Percentiles rank a stretch among this genome's conserved stretches.
Conservation (phyloP, 2,888 invertebrate species). For the Proisotoma minuta region DNA sequence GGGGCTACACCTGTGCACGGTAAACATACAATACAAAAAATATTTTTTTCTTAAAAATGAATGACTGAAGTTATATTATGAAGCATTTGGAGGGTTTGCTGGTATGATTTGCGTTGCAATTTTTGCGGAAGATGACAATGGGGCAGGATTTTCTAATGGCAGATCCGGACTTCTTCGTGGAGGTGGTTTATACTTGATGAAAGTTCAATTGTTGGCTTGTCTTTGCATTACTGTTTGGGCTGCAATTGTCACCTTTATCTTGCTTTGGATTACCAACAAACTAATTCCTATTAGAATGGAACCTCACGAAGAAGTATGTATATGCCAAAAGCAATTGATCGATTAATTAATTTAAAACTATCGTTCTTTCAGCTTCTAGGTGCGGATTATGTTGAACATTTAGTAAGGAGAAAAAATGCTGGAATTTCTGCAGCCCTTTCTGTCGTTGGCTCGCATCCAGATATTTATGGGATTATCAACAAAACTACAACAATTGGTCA, state of each 20-base stretch:
- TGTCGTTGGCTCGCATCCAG: conserved; percentile 23
- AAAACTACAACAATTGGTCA: conserved; percentile 21
- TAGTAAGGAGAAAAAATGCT: conserved; percentile 45
- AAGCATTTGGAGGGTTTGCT: conserved; percentile 50
- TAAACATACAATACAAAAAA: conserved; percentile 6
- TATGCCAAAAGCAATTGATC: no score
- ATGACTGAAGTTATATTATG: conserved; percentile 22
- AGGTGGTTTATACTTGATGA: conserved; percentile 52
- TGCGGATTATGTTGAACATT: conserved; percentile 52
- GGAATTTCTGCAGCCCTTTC: conserved; percentile 41
- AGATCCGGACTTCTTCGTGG: conserved; percentile 52
- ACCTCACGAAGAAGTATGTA: conserved; percentile 50
- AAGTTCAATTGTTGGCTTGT: conserved; percentile 51
- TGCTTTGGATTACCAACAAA: conserved; percentile 49
- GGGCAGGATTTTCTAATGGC: conserved; percentile 50
- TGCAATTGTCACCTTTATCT: conserved; percentile 49
- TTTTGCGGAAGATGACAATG: conserved; percentile 51
- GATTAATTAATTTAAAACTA: no score
- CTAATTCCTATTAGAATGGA: conserved; percentile 50
- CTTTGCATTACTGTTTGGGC: conserved; percentile 52
- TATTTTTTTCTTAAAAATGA: background rate
- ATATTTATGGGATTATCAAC: conserved; percentile 15
- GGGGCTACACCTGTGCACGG: conserved; percentile 52
- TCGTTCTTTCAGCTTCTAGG: no score
- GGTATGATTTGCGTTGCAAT: conserved; percentile 53